phyloP scores from a whole-genome alignment of 2,797 vertebrate species.

The Onychomys leucogaster region DNA sequence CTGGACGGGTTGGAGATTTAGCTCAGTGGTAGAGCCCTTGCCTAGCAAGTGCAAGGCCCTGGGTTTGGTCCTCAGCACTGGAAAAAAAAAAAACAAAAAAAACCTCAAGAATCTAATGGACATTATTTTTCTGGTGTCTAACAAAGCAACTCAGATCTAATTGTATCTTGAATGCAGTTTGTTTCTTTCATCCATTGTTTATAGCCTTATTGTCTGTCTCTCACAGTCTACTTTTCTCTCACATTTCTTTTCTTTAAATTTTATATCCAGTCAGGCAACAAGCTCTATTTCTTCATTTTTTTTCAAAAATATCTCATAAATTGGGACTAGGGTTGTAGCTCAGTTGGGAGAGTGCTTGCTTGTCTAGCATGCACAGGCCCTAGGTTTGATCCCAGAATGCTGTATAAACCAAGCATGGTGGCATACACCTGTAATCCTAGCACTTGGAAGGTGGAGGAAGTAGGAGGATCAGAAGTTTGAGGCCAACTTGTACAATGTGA shows the following conservation, averaged over 20 bases:
- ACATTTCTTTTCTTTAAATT: background rate
- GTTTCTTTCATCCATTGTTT: background rate
- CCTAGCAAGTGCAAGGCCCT: too few species aligned
- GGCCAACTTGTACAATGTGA: background rate
- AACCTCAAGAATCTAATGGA: background rate
- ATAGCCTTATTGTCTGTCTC: background rate
- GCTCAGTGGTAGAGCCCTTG: too few species aligned
- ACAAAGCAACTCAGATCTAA: background rate
- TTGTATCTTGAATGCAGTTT: background rate
- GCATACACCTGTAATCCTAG: background rate
- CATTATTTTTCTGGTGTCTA: background rate
- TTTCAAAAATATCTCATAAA: slow-evolving; percentile 1
- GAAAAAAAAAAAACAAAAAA: too few species aligned
- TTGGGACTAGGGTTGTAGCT: background rate
- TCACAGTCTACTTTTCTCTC: background rate
- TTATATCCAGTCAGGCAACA: background rate
- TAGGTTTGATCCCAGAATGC: background rate
- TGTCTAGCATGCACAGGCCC: background rate
- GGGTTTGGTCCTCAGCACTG: too few species aligned
- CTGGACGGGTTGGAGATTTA: too few species aligned
- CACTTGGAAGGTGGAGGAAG: background rate
- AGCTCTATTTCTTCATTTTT: slow-evolving; percentile 2
- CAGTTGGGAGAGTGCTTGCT: background rate
- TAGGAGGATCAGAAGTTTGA: background rate
- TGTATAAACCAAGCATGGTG: background rate